Base-by-base conservation (phyloP, 2,888 invertebrate genomes). In the Schizotus pectinicornis region DNA sequence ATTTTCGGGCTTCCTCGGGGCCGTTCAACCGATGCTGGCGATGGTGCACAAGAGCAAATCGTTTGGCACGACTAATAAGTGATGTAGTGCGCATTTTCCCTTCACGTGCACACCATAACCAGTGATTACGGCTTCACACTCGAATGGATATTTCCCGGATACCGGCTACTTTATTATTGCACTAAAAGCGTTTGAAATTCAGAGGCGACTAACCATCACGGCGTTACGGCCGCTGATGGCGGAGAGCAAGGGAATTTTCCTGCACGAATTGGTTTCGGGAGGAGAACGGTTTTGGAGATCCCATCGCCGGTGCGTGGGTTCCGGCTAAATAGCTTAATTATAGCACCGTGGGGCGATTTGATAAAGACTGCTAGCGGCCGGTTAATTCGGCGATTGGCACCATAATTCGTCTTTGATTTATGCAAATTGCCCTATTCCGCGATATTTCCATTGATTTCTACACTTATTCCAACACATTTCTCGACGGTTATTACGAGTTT, bases 141-240 rank as follows among this genome's bases (percentile, higher is more conserved):
- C 70, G 73, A 74, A 70, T 71, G 73, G 65, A 60, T 63, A 72
- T 69, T 74, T 75, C 73, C 75, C 75, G 75, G 75, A 75, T 75
- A 67, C 71, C 57, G 48, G 65, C 66, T 69, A 68, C 68, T 71
- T 72, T 70, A 72, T 71, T 67, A 69, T 69, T 67, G 66, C 64
- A 64, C 61, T 64, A 59, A 65, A 64, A 61, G 66, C 67, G 66
- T 67, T 68, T 66, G 65, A 67, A 69, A 69, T 71, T 70, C 68
- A 67, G 69, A 65, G 63, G 64, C 68, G 62, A 71, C 70, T 70
- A 72, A 65, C 63, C 33, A 12, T 45, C 8, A 32, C 32, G 12
- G 13, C 6, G 31, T 45, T 45, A 12, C 43, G 11, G n/a, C 32
- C 8, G 33, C 13, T 35, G 37, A 11, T 37, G 48, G 12, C 45